Conservation (phyloP, 2,113 vertebrate species). For the Fukomys damarensis region DNA sequence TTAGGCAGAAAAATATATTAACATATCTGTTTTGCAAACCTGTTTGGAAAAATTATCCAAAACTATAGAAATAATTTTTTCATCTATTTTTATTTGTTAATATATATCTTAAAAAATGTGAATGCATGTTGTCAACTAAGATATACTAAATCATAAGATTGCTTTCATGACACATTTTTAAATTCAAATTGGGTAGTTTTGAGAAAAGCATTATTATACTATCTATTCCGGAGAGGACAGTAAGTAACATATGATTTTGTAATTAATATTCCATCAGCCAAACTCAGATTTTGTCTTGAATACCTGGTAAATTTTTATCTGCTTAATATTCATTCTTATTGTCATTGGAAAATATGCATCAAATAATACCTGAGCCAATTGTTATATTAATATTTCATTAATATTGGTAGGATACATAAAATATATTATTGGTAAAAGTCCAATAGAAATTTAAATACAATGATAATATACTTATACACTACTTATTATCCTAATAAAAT, state of each 20-base stretch:
- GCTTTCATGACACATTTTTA: background rate
- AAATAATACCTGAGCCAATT: background rate
- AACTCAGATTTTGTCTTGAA: background rate
- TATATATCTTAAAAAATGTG: background rate
- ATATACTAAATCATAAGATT: background rate
- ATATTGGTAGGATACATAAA: background rate
- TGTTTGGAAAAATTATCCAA: background rate
- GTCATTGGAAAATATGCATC: background rate
- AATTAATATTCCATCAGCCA: background rate
- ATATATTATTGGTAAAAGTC: background rate
- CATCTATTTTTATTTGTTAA: background rate
- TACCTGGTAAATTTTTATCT: background rate
- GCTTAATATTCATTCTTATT: background rate
- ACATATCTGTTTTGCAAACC: background rate
- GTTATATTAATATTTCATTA: background rate
- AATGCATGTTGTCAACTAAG: background rate
- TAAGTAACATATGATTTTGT: background rate
- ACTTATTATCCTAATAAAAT: background rate
- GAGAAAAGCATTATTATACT: background rate
- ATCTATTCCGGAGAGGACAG: background rate
- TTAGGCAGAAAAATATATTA: background rate
- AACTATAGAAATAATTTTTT: background rate
- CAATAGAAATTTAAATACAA: background rate
- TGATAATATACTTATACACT: background rate
- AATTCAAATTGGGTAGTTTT: background rate